Evolutionary conservation across 2,113 vertebrate genomes (phyloP).

Genomic region (Odontophorus gujanensis): DNA sequence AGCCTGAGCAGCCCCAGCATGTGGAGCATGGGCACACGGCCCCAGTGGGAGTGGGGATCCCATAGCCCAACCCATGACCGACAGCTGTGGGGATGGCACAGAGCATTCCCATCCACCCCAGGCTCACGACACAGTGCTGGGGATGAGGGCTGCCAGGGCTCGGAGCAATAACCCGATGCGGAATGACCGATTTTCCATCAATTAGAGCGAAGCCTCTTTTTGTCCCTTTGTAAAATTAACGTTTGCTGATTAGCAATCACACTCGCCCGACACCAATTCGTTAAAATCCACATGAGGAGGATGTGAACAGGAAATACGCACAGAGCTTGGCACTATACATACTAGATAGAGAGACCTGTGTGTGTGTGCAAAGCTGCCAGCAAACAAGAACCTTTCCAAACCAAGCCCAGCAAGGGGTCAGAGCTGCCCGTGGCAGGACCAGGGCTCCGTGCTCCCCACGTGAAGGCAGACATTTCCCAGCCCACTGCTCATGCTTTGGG

Average conservation of each 20-base stretch:
- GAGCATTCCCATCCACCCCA: not conserved
- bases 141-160: not conserved
- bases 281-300: conserved; percentile 31
- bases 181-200: conserved; percentile 70
- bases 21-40: rapidly evolving
- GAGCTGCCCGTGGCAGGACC: not conserved
- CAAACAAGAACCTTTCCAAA: not conserved
- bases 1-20: conserved; percentile 68
- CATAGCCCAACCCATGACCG: not conserved
- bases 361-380: not conserved
- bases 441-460: not conserved
- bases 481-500: not conserved
- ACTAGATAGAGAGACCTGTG: not conserved
- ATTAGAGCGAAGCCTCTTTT: conserved; percentile 62
- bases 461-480: not conserved
- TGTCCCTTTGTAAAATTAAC: conserved; percentile 58
- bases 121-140: not conserved
- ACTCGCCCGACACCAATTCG: conserved; percentile 53
- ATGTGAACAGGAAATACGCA: not conserved
- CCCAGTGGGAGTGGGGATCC: not conserved
- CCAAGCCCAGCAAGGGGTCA: rapidly evolving
- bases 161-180: conserved; percentile 64
- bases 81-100: rapidly evolving
- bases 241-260: conserved; percentile 58
- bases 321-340: not conserved